Evolutionary conservation across 2,797 vertebrate species (phyloP).

Genomic region (Sebastes kiyomatsui): DNA sequence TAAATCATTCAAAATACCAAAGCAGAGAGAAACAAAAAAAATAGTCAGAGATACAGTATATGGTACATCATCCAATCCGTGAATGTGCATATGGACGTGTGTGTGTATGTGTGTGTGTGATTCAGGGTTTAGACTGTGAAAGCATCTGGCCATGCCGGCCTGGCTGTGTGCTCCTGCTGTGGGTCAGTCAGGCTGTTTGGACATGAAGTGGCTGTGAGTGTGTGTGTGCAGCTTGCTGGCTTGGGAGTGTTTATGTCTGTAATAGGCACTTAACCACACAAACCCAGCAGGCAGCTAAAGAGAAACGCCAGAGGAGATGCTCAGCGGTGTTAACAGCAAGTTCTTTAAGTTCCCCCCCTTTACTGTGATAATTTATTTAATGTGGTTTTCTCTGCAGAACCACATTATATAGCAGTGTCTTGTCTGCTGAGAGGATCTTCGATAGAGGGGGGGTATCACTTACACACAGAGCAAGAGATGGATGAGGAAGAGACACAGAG

Average conservation of each 20-base stretch:
- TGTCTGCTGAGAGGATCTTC: slow-evolving; percentile 36
- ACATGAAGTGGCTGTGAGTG: slow-evolving; percentile 44
- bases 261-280: slow-evolving; percentile 67
- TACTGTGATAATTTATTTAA: slow-evolving; percentile 45
- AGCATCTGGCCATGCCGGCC: slow-evolving; percentile 61
- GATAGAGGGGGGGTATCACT: slow-evolving; percentile 35
- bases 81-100: slow-evolving; percentile 9
- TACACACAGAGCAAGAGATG: slow-evolving; percentile 34
- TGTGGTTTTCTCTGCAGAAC: slow-evolving; percentile 11
- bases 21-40: slow-evolving; percentile 15
- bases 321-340: slow-evolving; percentile 39
- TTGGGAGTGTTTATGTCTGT: slow-evolving; percentile 68
- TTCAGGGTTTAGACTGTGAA: slow-evolving; percentile 41
- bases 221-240: slow-evolving; percentile 46
- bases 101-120: not conserved
- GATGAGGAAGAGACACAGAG: slow-evolving; percentile 37
- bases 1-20: slow-evolving; percentile 20
- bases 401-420: slow-evolving; percentile 11
- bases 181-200: slow-evolving; percentile 68
- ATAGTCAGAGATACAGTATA: not conserved
- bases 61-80: not conserved
- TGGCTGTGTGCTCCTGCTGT: slow-evolving; percentile 57
- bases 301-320: slow-evolving; percentile 50
- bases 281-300: slow-evolving; percentile 59
- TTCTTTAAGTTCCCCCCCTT: slow-evolving; percentile 34